Evolutionary conservation across 2,888 invertebrate genomes (phyloP).

Genomic region (Lomographa bimaculata): DNA sequence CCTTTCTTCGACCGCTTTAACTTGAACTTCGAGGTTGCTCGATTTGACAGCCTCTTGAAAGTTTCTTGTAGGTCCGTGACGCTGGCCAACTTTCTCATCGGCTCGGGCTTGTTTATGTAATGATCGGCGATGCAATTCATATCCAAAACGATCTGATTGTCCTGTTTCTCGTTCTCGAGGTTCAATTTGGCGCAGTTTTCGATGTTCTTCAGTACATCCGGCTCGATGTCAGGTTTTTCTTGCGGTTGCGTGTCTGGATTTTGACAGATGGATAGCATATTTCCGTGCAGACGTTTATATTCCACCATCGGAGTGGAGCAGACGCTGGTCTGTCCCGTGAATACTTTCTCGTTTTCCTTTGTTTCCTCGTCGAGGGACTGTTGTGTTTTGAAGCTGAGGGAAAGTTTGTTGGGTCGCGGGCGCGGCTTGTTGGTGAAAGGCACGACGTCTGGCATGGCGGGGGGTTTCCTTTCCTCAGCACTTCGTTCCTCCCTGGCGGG

Average conservation of each 20-base stretch:
- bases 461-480: constrained; percentile 45
- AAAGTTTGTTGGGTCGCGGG: constrained; percentile 81
- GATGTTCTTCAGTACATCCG: constrained; percentile 68
- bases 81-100: constrained; percentile 79
- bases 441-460: constrained; percentile 76
- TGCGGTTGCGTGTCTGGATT: constrained; percentile 83
- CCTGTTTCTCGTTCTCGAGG: constrained; percentile 61
- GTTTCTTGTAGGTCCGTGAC: constrained; percentile 86
- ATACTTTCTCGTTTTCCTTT: constrained; percentile 80
- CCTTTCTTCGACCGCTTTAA: constrained; percentile 56
- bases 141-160: constrained; percentile 64
- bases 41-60: constrained; percentile 80
- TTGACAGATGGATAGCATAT: constrained; percentile 89
- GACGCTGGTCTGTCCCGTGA: constrained; percentile 88
- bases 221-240: constrained; percentile 65
- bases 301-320: constrained; percentile 92
- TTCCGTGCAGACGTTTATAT: constrained; percentile 88
- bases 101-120: constrained; percentile 75
- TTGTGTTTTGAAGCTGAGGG: constrained; percentile 83
- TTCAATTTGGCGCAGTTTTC: constrained; percentile 60
- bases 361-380: constrained; percentile 82
- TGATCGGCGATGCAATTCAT: constrained; percentile 75
- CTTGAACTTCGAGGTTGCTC: constrained; percentile 83
- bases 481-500: constrained; percentile 57
- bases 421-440: constrained; percentile 78